Base-by-base conservation (phyloP, 2,888 invertebrate species). In the Pachydiplax longipennis region DNA sequence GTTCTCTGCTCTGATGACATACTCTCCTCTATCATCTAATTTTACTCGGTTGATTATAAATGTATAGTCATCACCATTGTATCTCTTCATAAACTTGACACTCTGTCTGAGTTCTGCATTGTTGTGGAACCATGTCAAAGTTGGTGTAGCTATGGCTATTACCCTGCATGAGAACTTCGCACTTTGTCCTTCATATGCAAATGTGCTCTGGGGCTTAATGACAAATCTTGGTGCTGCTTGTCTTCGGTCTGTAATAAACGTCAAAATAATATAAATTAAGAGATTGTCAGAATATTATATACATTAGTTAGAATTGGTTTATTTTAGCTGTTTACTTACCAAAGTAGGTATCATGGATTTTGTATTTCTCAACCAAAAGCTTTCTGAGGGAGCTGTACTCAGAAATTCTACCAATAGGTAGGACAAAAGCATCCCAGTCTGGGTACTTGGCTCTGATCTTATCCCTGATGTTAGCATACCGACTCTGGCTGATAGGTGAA, bases 11-110 rank as follows among this genome's bases (percentile, higher is more conserved):
- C 98, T 95, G 93, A 99, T 99, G 92, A 98, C 97, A 94, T 99
- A 99, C 94, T 99, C 99, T 92, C 99, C 99, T 93, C 99, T 96
- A 94, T 99, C 99, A 92, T 99, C 98, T 92, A 98, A 94, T 94
- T 98, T 99, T 73, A 98, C 98, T 92, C 99, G 97, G 95, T 99
- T 99, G 92, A 99, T 99, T 92, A 99, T 97, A 94, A 99, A 98
- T 94, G 99, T 98, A 94, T 98, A 99, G 93, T 99, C 99, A 93
- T 99, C 98, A 91, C 98, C 98, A 81, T 97, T 96, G 94, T 99
- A 99, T 93, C 99, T 96, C 95, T 99, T 99, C 99, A 99, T 99
- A 94, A 98, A 99, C 94, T 99, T 99, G 92, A 99, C 99, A 92
- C 99, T 99, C 95, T 99, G 99, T 91, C 98, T 95, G 91, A 99